Base-by-base conservation (phyloP, 2,113 vertebrate species). In the Piliocolobus tephrosceles region DNA sequence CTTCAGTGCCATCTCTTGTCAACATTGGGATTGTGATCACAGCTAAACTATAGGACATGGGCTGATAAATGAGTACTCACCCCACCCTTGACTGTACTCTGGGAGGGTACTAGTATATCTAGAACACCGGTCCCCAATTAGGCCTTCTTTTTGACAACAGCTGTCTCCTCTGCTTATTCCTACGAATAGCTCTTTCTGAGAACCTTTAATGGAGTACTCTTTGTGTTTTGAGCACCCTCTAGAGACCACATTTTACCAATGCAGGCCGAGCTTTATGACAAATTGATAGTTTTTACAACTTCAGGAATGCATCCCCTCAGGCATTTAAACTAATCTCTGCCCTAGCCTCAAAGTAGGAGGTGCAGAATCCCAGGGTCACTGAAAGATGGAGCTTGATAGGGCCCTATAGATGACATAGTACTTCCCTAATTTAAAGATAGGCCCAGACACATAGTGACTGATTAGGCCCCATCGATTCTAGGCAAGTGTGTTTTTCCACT, bases 191-290 rank as follows among this genome's bases (percentile, higher is more conserved):
- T 35, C 30, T 82, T 57, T 89, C 23, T 57, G 57, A 66, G 70
- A 80, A 45, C 27, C n/a, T 73, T 91, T n/a, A 76, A 23, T 78
- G 5, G 2, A 32, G 25, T 97, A 55, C 11, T 96, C 73, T 88
- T 52, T 91, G 72, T 88, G 50, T 80, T 80, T 90, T 90, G 45
- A 84, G 78, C 45, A 25, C 91, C 70, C 92, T 96, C 88, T 97
- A 97, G 76, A 72, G 94, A 85, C 47, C 16, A 80, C 27, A 66
- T 85, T 83, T 89, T 17, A 75, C 12, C 55, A 92, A 40, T 75
- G 38, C 64, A 90, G 20, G 40, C 75, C 20, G 27, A 84, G 16
- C 3, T 38, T 90, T 58, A 85, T 43, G 17, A 32, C 6, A 87
- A 73, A 83, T 73, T 88, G 22, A 82, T 52, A 64, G 35, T 68